These are phyloP conservation scores for Marasmarcha lunaedactyla DNA, from an alignment of 2,888 invertebrate genomes.

Conservation along the genomic window DNA sequence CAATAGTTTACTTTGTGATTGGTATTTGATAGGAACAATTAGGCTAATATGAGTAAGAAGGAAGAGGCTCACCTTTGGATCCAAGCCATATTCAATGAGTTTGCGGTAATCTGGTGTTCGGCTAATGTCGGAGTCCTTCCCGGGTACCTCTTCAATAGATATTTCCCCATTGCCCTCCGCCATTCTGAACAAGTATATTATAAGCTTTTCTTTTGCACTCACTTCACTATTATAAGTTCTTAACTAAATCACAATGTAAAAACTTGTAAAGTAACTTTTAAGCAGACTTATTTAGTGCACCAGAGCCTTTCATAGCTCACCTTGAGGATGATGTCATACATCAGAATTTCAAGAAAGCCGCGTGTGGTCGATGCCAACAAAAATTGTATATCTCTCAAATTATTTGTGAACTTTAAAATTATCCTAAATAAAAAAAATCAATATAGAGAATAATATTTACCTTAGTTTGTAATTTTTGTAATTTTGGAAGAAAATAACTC, in stretches of 20 bases:
- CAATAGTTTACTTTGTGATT: no score
- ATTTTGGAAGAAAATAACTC: constrained; percentile 68
- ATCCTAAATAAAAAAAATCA: constrained; percentile 13
- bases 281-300: background rate
- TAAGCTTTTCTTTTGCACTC: constrained; percentile 41
- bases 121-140: constrained; percentile 75
- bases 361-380: constrained; percentile 35
- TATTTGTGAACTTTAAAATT: constrained; percentile 9
- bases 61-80: constrained; percentile 85
- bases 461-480: constrained; percentile 68
- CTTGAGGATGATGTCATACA: constrained; percentile 54
- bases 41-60: no score
- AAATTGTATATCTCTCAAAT: constrained; percentile 14
- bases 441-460: constrained; percentile 41
- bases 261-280: constrained; percentile 24
- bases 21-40: no score
- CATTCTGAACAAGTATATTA: constrained; percentile 74
- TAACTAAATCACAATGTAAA: constrained; percentile 16
- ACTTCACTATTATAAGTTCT: constrained; percentile 35
- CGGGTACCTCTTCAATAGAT: constrained; percentile 79
- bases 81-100: constrained; percentile 95
- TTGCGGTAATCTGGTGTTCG: constrained; percentile 93
- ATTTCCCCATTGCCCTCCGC: constrained; percentile 90
- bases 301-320: constrained; percentile 32
- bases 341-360: constrained; percentile 52